These are phyloP conservation scores for Mastomys natalensis DNA, from an alignment of 2,113 vertebrate species.

Conservation along the genomic window DNA sequence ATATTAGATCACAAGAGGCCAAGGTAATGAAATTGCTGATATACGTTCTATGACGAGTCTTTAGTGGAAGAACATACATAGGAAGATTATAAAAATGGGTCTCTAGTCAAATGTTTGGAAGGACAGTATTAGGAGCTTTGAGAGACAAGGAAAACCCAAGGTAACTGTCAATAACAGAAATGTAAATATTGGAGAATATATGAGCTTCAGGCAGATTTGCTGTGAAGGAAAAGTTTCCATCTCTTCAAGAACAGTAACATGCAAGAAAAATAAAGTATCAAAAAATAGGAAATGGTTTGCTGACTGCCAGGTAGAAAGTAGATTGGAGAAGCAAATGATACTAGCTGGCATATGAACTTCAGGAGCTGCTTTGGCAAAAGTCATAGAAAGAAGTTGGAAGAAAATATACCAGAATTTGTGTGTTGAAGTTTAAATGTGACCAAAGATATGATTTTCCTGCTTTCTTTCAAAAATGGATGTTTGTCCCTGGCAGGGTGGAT, in stretches of 20 bases:
- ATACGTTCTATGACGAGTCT: neutral
- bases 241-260: neutral
- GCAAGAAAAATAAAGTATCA: neutral
- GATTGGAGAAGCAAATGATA: neutral
- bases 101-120: neutral
- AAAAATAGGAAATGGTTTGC: neutral
- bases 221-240: neutral
- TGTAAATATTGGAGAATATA: neutral
- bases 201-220: no score
- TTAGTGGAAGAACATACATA: neutral
- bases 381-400: neutral
- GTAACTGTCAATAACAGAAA: neutral
- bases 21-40: neutral
- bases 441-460: neutral
- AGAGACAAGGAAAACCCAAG: neutral
- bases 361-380: neutral
- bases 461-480: neutral
- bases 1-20: neutral
- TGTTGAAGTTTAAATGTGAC: neutral
- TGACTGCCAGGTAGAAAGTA: neutral
- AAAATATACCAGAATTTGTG: neutral
- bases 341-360: neutral
- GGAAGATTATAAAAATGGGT: neutral
- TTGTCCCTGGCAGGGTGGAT: no score
- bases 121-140: neutral